Evolutionary conservation across 2,888 invertebrate species (phyloP), one percentile per base, ranked within the genome.

Genomic region (Ichneumoninae sp.): DNA sequence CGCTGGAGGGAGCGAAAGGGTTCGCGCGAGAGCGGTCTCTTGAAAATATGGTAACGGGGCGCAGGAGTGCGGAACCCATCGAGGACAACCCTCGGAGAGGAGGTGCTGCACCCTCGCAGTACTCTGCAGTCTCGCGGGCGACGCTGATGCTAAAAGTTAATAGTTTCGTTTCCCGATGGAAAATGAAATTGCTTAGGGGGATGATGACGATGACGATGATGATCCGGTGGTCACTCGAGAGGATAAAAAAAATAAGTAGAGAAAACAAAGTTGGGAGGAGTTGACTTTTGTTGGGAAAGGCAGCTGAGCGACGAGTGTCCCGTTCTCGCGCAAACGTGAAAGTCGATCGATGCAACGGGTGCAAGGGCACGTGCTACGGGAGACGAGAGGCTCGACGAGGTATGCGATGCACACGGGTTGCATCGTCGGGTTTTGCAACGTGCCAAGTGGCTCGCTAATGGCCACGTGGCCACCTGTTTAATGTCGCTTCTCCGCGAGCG

Each of bases 41-140:
- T 87, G 85, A 87, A 88, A 88, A 88, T 88, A 88, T 88, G 89
- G 88, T 47, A 89, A 89, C 89, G 89, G 86, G 84, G 86, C 83
- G 76, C 66, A 83, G 79, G 85, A 75, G 78, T 65, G 81, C 81
- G 83, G 57, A 44, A 80, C 63, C 76, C 73, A 74, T 74, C 73
- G 73, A 66, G 73, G 74, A 66, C 57, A 73, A 68, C 36, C 33
- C 22, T 47, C 33, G 26, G 13, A 13, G 68, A 69, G 19, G 33
- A 36, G n/a, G 36, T 36, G 36, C 30, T n/a, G 33, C 36, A 65
- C 16, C 36, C 65, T 36, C 65, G 30, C 30, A 13, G n/a, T 65
- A n/a, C 30, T 36, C 36, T 7, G n/a, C 33, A 33, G 33, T 54
- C n/a, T 69, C 33, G 60, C 26, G 13, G 13, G 57, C 13, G 22